A percentile compares a stretch with the other conserved stretches of the same genome.
These are phyloP conservation scores for Rhingia rostrata DNA, from an alignment of 2,888 invertebrate genomes.

Conservation along the genomic window DNA sequence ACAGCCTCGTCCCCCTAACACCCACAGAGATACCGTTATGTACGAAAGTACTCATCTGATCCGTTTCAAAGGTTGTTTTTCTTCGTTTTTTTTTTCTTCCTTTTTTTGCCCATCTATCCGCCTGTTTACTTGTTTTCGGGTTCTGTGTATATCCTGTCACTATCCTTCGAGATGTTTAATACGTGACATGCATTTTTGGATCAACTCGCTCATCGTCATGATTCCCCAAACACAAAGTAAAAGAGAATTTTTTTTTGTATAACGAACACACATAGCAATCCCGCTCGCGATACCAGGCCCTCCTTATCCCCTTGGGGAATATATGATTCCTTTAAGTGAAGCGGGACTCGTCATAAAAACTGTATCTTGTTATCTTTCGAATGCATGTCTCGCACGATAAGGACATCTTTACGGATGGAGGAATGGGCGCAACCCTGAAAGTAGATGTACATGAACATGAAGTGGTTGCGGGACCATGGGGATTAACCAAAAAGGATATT, in stretches of 20 bases:
- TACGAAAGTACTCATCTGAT: slow-evolving; percentile 47
- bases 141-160: slow-evolving; percentile 59
- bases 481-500: slow-evolving; percentile 55
- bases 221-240: slow-evolving; percentile 36
- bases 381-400: slow-evolving; percentile 52
- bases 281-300: slow-evolving; percentile 34
- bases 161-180: slow-evolving; percentile 67
- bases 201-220: slow-evolving; percentile 54
- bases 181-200: slow-evolving; percentile 72
- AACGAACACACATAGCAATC: neutral
- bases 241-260: slow-evolving; percentile 15
- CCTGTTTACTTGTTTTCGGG: slow-evolving; percentile 32
- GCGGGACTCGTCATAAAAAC: slow-evolving; percentile 56
- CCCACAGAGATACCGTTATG: slow-evolving; percentile 17
- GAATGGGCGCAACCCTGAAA: neutral
- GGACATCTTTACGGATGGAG: neutral
- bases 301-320: slow-evolving; percentile 26
- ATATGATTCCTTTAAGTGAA: slow-evolving; percentile 44
- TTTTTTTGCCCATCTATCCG: slow-evolving; percentile 11
- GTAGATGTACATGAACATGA: slow-evolving; percentile 21
- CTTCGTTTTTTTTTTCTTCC: slow-evolving; percentile 6
- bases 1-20: neutral
- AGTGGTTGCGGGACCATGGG: slow-evolving; percentile 49
- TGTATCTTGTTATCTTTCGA: slow-evolving; percentile 63
- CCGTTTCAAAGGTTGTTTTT: slow-evolving; percentile 62